These are phyloP conservation scores for Himalopsyche kuldschensis DNA, from an alignment of 2,888 invertebrate species.

Conservation along the genomic window DNA sequence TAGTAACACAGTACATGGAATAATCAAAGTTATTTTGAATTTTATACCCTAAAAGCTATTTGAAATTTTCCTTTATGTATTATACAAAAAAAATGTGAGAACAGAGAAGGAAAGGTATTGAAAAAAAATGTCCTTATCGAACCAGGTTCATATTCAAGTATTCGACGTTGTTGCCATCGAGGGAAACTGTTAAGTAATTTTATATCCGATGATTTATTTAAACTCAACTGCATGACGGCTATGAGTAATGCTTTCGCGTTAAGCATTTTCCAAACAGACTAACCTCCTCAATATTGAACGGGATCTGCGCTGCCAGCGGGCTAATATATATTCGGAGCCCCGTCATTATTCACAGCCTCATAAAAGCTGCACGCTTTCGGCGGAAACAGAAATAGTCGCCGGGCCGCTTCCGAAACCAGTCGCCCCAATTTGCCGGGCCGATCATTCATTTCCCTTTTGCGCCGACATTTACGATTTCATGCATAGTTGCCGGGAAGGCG, in stretches of 20 bases:
- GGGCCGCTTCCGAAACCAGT: constrained; percentile 1
- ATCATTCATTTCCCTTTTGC: constrained; percentile 25
- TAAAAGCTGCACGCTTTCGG: not conserved
- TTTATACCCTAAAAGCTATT: no score
- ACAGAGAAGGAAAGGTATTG: no score
- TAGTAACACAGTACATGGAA: no score
- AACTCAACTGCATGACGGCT: no score
- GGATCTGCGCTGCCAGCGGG: not conserved
- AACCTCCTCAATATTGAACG: not conserved
- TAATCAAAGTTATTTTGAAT: no score
- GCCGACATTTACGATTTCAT: constrained; percentile 30
- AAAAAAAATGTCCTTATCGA: no score
- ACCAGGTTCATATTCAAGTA: no score
- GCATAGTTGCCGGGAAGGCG: constrained; percentile 4
- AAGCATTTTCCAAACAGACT: not conserved
- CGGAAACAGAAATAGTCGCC: not conserved
- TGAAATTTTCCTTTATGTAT: no score
- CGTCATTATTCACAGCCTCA: not conserved
- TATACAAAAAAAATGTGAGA: no score
- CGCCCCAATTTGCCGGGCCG: constrained; percentile 13
- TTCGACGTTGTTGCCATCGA: no score
- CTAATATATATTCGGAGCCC: not conserved
- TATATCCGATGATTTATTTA: no score
- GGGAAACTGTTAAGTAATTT: no score
- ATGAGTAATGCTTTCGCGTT: not conserved